Percentiles rank a stretch among this genome's conserved stretches.
Evolutionary conservation across 2,113 vertebrate genomes (phyloP).

Genomic region (Beaufortia kweichowensis): DNA sequence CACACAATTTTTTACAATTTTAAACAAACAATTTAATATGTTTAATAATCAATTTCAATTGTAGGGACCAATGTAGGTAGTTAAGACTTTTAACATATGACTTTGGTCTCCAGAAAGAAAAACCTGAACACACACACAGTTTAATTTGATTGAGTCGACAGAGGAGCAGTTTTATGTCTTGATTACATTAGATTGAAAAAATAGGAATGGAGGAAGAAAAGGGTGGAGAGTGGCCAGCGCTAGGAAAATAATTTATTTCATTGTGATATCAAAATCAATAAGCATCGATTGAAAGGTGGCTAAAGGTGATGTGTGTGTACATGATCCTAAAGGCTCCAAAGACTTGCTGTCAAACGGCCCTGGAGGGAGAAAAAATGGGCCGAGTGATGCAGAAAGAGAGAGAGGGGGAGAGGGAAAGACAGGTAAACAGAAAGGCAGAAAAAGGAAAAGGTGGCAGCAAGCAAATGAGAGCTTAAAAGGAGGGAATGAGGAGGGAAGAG

Average conservation of each 20-base stretch:
- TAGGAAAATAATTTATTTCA: conserved; percentile 73
- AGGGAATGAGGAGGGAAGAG: conserved; percentile 30
- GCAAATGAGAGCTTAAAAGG: conserved; percentile 26
- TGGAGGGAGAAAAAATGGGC: conserved; percentile 25
- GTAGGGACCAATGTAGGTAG: too few relatives aligned
- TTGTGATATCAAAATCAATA: conserved; percentile 76
- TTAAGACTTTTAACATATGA: too few relatives aligned
- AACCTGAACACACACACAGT: conserved; percentile 26
- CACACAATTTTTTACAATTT: too few relatives aligned
- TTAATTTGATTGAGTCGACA: conserved; percentile 10
- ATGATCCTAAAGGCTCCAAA: conserved; percentile 64
- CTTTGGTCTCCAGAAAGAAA: too few relatives aligned
- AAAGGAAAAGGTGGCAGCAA: conserved; percentile 30
- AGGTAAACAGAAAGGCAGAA: conserved; percentile 20
- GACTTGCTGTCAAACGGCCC: conserved; percentile 41
- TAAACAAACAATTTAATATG: too few relatives aligned
- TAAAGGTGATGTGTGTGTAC: conserved; percentile 69
- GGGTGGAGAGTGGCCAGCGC: conserved; percentile 46
- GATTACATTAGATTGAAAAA: conserved; percentile 38
- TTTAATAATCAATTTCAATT: too few relatives aligned
- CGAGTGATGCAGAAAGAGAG: conserved; percentile 3
- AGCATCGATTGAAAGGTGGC: conserved; percentile 68
- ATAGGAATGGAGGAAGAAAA: conserved; percentile 14
- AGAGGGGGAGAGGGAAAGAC: not conserved
- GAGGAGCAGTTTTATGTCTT: conserved; percentile 25